Base-by-base conservation (phyloP, 1,140 invertebrate genomes). In the Trachelipus rathkii region DNA sequence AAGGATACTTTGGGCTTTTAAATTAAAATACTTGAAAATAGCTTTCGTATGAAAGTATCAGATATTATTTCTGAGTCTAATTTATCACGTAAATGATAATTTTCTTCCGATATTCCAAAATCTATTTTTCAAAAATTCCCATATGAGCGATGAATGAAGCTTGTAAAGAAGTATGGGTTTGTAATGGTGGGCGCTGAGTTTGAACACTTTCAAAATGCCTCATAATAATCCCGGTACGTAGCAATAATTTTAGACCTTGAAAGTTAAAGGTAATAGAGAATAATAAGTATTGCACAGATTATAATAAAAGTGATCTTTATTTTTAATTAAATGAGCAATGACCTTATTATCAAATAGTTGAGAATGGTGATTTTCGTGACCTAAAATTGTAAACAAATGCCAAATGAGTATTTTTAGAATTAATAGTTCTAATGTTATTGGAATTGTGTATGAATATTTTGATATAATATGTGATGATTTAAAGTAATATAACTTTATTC, bases 111-210 rank as follows among this genome's bases (percentile, higher is more conserved):
- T 33, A 33, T 33, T 33, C 33, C 33, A 60, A 60, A 60, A 60
- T 60, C 19, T 13, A 13, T 15, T 60, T 60, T 60, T 19, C 11
- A 60, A 60, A 13, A 60, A 15, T 19, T 60, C 11, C 19, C 50
- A 60, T 60, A 60, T 60, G 50, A 60, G 50, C 50, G 50, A 60
- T 60, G 50, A 60, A 60, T 19, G 50, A 15, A 60, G 50, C 19
- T 15, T 15, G 50, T 19, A 60, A 60, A 60, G 50, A 13, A 60
- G 11, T 60, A 60, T 60, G 50, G 50, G 50, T 15, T 60, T 60
- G 50, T 60, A 60, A 60, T 60, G 50, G 50, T 60, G 50, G 50
- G 50, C 50, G 50, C 50, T 60, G 50, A 60, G 50, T 60, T 60
- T 60, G 50, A 60, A 60, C 50, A 13, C 50, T 60, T 15, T 60